Evolutionary conservation across 2,888 invertebrate genomes (phyloP).

Genomic region (Rhagonycha fulva): DNA sequence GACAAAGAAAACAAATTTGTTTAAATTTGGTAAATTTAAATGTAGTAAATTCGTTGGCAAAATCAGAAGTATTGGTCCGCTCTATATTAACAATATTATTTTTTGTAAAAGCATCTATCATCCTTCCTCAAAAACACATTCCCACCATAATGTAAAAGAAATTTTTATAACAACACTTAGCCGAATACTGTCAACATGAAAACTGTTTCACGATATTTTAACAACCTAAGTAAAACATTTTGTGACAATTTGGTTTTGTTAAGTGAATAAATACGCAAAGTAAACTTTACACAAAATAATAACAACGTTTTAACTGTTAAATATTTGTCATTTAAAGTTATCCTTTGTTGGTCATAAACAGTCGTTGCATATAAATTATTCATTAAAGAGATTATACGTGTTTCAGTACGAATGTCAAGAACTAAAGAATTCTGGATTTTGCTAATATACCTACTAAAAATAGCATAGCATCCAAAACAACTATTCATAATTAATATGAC

Average conservation of each 20-base stretch:
- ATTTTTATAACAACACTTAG: neutral
- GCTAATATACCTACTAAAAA: too few species aligned
- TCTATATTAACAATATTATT: neutral
- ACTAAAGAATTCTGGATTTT: neutral
- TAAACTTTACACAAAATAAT: slow-evolving; percentile 7
- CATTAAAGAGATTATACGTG: neutral
- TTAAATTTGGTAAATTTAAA: too few species aligned
- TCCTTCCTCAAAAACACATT: neutral
- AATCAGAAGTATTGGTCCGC: neutral
- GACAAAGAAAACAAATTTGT: too few species aligned
- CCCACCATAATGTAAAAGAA: neutral
- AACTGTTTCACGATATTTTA: neutral
- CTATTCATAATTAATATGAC: neutral
- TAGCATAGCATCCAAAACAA: neutral
- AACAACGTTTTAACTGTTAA: slow-evolving; percentile 1
- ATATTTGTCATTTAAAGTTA: neutral
- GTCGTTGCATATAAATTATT: neutral
- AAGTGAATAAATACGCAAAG: neutral
- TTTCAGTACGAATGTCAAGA: neutral
- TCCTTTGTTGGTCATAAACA: slow-evolving; percentile 2
- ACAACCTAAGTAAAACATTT: neutral
- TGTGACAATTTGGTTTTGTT: neutral
- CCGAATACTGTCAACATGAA: neutral
- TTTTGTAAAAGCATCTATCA: neutral
- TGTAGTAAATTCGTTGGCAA: neutral